phyloP scores from a whole-genome alignment of 2,888 invertebrate species.

The Coenonympha glycerion region DNA sequence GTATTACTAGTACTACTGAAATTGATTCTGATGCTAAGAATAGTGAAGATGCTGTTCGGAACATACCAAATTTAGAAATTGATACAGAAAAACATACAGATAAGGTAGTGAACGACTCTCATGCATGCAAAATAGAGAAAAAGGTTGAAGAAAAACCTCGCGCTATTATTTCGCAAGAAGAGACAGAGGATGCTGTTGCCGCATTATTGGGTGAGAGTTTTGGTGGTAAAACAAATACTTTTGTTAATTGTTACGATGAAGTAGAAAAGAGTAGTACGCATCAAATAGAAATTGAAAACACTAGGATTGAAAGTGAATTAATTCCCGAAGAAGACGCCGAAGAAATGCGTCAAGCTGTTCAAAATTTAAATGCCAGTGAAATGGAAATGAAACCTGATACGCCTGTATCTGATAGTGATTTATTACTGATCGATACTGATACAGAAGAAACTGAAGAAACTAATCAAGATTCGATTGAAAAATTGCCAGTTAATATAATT shows the following conservation, averaged over 20 bases:
- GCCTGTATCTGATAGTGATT: constrained; percentile 87
- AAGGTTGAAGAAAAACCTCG: constrained; percentile 85
- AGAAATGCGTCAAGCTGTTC: constrained; percentile 89
- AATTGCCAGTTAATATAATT: constrained; percentile 56
- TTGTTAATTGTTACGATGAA: constrained; percentile 75
- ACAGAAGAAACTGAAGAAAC: constrained; percentile 84
- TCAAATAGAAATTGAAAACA: constrained; percentile 64
- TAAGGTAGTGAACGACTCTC: constrained; percentile 41
- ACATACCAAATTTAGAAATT: constrained; percentile 79
- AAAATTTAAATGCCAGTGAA: constrained; percentile 83
- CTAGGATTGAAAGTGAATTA: constrained; percentile 67
- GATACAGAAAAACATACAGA: constrained; percentile 45
- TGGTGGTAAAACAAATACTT: constrained; percentile 77
- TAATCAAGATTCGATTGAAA: constrained; percentile 61
- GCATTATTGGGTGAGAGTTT: constrained; percentile 91
- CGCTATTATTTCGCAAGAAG: constrained; percentile 91
- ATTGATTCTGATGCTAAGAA: constrained; percentile 49
- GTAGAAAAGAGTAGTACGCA: constrained; percentile 56
- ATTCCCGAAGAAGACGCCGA: constrained; percentile 85
- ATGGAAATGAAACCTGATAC: constrained; percentile 88
- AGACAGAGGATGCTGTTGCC: constrained; percentile 94
- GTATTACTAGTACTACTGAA: too few relatives aligned
- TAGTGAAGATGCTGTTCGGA: constrained; percentile 88
- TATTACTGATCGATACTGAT: constrained; percentile 90
- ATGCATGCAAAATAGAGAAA: constrained; percentile 64